These are phyloP conservation scores for Propithecus perrieri DNA, from an alignment of 2,797 vertebrate genomes.

Conservation along the genomic window DNA sequence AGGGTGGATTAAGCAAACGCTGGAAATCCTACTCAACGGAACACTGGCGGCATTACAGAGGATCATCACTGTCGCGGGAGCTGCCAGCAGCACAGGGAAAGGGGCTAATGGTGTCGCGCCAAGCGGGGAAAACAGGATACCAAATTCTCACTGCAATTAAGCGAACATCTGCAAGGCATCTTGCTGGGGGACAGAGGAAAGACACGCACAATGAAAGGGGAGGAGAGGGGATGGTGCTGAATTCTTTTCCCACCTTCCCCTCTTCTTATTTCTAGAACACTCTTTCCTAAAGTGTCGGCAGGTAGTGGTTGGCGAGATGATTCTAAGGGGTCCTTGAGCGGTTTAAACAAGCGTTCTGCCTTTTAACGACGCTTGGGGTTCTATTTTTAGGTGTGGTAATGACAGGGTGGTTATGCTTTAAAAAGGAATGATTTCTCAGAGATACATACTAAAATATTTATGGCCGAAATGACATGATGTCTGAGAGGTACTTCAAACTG, in stretches of 20 bases:
- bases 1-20: neutral
- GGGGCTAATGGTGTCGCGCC: neutral
- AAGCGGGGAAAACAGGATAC: neutral
- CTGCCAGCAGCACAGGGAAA: neutral
- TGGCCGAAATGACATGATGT: neutral
- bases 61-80: neutral
- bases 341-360: neutral
- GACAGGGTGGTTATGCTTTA: neutral
- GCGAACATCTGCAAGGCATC: neutral
- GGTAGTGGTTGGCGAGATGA: neutral
- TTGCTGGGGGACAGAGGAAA: neutral
- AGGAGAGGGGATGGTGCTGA: rapidly evolving
- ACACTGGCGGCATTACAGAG: neutral
- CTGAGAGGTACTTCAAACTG: neutral
- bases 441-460: neutral
- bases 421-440: neutral
- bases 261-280: neutral
- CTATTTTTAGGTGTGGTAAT: neutral
- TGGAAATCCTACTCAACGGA: neutral
- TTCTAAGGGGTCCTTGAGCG: neutral
- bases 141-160: neutral
- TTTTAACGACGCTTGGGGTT: neutral
- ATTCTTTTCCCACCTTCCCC: neutral
- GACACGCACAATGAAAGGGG: too few relatives aligned
- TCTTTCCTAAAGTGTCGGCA: neutral